Evolutionary conservation across 2,888 invertebrate species (phyloP).

Genomic region (Malacosoma neustria): DNA sequence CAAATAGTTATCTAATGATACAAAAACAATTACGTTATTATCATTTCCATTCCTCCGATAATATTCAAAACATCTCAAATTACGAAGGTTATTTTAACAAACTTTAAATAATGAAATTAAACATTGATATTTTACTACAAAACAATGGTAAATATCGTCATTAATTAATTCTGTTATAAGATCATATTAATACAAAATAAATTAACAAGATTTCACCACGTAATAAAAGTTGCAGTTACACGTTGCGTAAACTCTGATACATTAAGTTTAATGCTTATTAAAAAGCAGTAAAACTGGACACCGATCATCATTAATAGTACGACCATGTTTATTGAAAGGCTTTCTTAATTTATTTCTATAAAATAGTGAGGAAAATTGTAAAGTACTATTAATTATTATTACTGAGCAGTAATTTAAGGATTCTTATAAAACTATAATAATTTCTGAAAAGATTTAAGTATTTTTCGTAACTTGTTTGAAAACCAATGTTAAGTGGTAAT

Average conservation of each 20-base stretch:
- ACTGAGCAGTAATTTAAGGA: too few species aligned
- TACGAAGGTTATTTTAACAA: conserved; percentile 4
- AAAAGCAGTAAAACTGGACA: conserved; percentile 38
- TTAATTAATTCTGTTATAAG: conserved; percentile 20
- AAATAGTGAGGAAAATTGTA: too few species aligned
- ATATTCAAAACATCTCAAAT: conserved; percentile 11
- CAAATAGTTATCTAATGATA: too few species aligned
- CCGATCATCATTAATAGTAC: conserved; percentile 1
- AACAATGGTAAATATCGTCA: conserved; percentile 22
- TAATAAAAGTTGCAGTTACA: conserved; percentile 35
- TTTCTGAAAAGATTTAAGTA: too few species aligned
- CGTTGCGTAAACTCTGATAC: conserved; percentile 23
- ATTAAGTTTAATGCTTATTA: conserved; percentile 41
- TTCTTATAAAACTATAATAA: too few species aligned
- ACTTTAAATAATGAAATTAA: conserved; percentile 40
- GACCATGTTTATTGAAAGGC: neutral
- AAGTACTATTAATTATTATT: too few species aligned
- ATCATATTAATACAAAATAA: conserved; percentile 23
- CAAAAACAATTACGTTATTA: too few species aligned
- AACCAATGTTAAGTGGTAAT: too few species aligned
- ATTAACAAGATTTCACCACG: conserved; percentile 34
- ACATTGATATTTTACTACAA: conserved; percentile 21
- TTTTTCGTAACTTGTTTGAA: too few species aligned
- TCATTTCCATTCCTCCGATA: neutral
- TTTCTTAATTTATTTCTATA: neutral